Base-by-base conservation (phyloP, 2,113 vertebrate genomes). In the Mobula hypostoma region DNA sequence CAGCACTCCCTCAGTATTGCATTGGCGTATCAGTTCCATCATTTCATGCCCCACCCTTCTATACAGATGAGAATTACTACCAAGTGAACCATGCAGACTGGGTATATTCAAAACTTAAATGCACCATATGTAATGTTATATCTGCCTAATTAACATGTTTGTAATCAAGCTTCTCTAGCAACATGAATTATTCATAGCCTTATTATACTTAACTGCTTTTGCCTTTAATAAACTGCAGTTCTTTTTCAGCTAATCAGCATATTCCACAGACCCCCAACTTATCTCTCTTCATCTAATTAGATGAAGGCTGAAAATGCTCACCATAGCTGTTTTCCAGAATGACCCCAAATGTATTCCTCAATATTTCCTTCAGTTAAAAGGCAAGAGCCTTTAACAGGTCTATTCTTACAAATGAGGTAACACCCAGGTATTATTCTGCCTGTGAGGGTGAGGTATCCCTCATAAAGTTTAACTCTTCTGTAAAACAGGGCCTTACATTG, bases 181-280 rank as follows among this genome's bases (percentile, higher is more conserved):
- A 32, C 88, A 91, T 91, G 88, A 91, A 91, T 91, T 91, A 91
- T 36, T 91, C 63, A 91, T 70, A 40, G n/a, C n/a, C n/a, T 36
- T 91, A 36, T 68, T 91, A 70, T 21, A 68, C 70, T 91, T 68
- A 66, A 91, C 63, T 70, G 66, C 17, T 36, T n/a, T 14, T 91
- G 63, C n/a, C 66, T 91, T 91, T 40, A 91, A 91, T 70, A 91
- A 91, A 91, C 63, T 70, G n/a, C 63, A n/a, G 66, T 36, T 70
- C 66, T 21, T 19, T 74, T 70, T 66, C 88, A 91, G 88, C 88
- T 91, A 66, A 32, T 63, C 87, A 90, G 11, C n/a, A 3, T n/a
- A 63, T 68, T 90, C 61, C 87, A 90, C 63, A 82, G 63, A 19
- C 24, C n/a, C 29, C 14, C 56, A 68, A 15, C 63, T 91, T 40